Evolutionary conservation across 2,888 invertebrate genomes (phyloP).

Genomic region (Andrena bicolor): DNA sequence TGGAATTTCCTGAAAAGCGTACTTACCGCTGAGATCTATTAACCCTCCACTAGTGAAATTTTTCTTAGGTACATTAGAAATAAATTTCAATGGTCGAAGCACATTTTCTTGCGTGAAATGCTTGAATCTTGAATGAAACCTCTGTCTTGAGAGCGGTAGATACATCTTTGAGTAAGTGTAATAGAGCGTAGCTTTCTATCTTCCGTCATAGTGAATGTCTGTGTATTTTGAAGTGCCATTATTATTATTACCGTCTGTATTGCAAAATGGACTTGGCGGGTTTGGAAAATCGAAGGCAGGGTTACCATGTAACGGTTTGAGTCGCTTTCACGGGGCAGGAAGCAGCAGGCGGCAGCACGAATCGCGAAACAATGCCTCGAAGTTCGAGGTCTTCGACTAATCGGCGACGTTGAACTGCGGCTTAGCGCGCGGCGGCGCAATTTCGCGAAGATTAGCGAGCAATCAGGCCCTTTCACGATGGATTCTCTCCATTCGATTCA

Average conservation of each 20-base stretch:
- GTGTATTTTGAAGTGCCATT: background rate
- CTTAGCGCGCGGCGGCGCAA: constrained; percentile 64
- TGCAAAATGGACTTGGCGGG: background rate
- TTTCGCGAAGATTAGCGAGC: constrained; percentile 75
- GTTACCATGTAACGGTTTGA: background rate
- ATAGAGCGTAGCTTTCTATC: background rate
- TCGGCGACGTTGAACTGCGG: constrained; percentile 71
- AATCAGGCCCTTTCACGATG: constrained; percentile 74
- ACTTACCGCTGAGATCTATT: background rate
- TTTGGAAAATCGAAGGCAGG: constrained; percentile 3
- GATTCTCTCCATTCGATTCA: constrained; percentile 72
- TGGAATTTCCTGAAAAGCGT: background rate
- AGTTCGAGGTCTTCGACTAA: constrained; percentile 73
- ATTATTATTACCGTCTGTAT: background rate
- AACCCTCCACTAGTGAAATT: background rate
- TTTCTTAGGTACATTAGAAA: background rate
- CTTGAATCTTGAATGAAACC: background rate
- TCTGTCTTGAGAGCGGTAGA: background rate
- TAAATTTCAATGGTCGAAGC: background rate
- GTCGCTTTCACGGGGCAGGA: constrained; percentile 56
- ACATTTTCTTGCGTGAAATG: background rate
- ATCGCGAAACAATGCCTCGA: constrained; percentile 71
- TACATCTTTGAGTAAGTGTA: background rate
- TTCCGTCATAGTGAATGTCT: background rate
- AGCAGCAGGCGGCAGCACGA: constrained; percentile 62